Percentiles rank a stretch among this genome's conserved stretches.
Conservation (phyloP, 2,888 invertebrate species). For the Arrhopalites spinosus region DNA sequence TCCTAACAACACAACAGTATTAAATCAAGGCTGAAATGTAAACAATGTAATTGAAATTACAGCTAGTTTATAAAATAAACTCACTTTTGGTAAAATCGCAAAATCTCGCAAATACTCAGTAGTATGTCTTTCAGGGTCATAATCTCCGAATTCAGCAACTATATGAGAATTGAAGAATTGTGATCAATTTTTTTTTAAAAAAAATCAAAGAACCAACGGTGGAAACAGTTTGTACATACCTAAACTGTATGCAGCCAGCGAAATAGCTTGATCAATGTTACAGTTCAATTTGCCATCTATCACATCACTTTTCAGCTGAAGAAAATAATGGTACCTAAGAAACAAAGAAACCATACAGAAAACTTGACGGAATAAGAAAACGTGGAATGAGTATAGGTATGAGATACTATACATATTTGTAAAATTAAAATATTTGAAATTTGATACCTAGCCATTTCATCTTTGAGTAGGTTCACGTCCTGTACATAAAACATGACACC, state of each 20-base stretch:
- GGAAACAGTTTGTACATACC: constrained; percentile 62
- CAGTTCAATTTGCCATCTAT: constrained; percentile 90
- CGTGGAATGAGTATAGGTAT: no score
- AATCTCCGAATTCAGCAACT: constrained; percentile 91
- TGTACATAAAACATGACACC: constrained; percentile 95
- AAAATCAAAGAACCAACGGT: background rate
- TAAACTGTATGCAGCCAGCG: constrained; percentile 89
- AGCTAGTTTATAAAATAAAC: no score
- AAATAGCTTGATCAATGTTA: constrained; percentile 86
- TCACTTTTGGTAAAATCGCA: constrained; percentile 88
- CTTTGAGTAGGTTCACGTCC: constrained; percentile 83
- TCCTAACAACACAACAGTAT: constrained; percentile 57
- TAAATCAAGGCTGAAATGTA: background rate
- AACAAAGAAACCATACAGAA: constrained; percentile 11
- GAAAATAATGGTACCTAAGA: constrained; percentile 85
- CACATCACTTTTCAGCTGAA: constrained; percentile 92
- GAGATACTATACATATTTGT: background rate
- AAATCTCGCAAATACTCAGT: constrained; percentile 90
- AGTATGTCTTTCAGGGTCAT: constrained; percentile 85
- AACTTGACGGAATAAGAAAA: background rate
- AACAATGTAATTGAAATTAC: background rate
- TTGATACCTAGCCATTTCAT: constrained; percentile 84
- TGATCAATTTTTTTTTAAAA: background rate
- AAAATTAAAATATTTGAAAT: constrained; percentile 3
- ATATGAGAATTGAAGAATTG: background rate